phyloP scores from a whole-genome alignment of 2,113 vertebrate species.

The Diadophis punctatus region DNA sequence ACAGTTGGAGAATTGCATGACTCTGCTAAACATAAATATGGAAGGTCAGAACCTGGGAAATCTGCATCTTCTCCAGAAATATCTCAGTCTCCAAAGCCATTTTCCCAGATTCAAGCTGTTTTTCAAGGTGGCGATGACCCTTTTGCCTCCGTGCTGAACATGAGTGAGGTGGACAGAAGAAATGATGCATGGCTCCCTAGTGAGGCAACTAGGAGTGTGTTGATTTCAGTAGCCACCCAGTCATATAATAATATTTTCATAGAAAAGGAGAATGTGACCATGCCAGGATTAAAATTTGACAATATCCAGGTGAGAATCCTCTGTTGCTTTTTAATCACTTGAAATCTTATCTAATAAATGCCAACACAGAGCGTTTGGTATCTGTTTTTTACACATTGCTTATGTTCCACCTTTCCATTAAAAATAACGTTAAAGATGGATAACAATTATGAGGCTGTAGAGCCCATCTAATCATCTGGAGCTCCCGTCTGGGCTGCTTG shows the following conservation, averaged over 20 bases:
- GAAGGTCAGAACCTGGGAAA: constrained; percentile 41
- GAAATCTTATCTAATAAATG: neutral
- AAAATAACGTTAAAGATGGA: neutral
- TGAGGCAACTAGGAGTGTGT: constrained; percentile 78
- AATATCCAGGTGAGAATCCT: constrained; percentile 86
- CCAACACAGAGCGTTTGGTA: neutral
- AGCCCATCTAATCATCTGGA: neutral
- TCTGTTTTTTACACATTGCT: neutral
- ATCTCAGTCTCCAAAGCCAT: constrained; percentile 65
- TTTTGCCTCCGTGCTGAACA: constrained; percentile 89
- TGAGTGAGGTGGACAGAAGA: constrained; percentile 90
- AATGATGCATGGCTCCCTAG: constrained; percentile 95
- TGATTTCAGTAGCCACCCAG: constrained; percentile 84
- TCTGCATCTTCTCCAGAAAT: constrained; percentile 51
- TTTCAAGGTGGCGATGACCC: constrained; percentile 90
- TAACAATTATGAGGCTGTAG: neutral
- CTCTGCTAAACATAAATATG: constrained; percentile 56
- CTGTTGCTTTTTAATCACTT: neutral
- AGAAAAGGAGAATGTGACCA: constrained; percentile 85
- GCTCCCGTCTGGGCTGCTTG: neutral
- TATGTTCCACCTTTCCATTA: neutral
- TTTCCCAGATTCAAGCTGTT: constrained; percentile 88
- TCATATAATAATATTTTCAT: constrained; percentile 79
- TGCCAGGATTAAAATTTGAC: constrained; percentile 97
- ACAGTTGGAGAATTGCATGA: constrained; percentile 54